Evolutionary conservation across 2,888 invertebrate genomes (phyloP).

Genomic region (Acanthococcus lagerstroemiae): DNA sequence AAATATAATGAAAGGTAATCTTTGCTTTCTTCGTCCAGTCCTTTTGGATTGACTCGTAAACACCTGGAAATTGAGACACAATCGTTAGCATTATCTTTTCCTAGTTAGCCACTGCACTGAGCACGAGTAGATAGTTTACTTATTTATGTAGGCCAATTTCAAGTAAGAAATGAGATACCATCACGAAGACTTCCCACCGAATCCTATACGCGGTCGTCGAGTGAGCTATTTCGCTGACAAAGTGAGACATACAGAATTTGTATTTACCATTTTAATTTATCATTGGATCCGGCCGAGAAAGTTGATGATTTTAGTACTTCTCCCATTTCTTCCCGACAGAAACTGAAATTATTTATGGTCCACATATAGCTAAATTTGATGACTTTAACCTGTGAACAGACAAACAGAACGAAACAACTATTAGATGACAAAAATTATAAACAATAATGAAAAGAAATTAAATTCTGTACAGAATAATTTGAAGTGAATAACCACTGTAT

Average conservation of each 20-base stretch:
- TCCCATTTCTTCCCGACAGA: constrained; percentile 99
- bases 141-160: too few species aligned
- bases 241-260: constrained; percentile 30
- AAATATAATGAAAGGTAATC: constrained; percentile 98
- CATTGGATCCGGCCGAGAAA: constrained; percentile 98
- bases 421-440: constrained; percentile 14
- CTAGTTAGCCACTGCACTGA: too few species aligned
- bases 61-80: constrained; percentile 56
- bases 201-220: background rate
- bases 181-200: background rate
- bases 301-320: constrained; percentile 99
- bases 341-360: constrained; percentile 99
- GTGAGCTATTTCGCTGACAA: constrained; percentile 34
- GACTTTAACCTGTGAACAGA: constrained; percentile 84
- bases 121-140: too few species aligned
- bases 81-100: too few species aligned
- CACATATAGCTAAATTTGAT: constrained; percentile 99
- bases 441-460: background rate
- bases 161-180: too few species aligned
- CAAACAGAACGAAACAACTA: constrained; percentile 39
- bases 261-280: constrained; percentile 93
- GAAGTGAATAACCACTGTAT: too few species aligned
- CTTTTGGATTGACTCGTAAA: constrained; percentile 98
- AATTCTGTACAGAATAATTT: too few species aligned
- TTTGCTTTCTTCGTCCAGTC: constrained; percentile 99